Evolutionary conservation across 2,113 vertebrate species (phyloP), one percentile per base, ranked within the genome.

Genomic region (Sturnira hondurensis): DNA sequence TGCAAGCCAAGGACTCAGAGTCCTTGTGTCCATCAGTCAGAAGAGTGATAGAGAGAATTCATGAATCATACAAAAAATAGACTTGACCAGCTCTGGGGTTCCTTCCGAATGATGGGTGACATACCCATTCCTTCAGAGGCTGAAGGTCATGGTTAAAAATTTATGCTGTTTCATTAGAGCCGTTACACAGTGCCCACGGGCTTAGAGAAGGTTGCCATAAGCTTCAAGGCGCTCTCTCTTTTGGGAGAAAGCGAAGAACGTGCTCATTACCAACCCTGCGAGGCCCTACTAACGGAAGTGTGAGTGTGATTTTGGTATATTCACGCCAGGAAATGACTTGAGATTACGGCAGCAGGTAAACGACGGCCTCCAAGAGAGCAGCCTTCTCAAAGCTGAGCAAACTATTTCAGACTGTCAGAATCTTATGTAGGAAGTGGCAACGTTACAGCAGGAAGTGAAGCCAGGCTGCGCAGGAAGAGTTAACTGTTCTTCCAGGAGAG

Each of bases 381-480:
- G 81, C 36, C 45, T 88, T 86, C 84, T 92, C 47, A 84, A 82
- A 78, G 70, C 20, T 10, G 14, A 89, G 65, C 65, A 38, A 81
- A 89, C 86, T 63, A 86, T 87, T 95, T 95, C 50, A 67, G 45
- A 28, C 19, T 43, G 65, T 67, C 28, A 71, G 73, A 80, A 86
- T 93, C 78, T 95, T 73, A 52, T 76, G 77, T 71, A 26, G 56
- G 73, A 96, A 97, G 94, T 61, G 73, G 74, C 8, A 82, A 61
- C 31, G 45, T 91, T 31, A 71, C 61, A 87, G 61, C 86, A 74
- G 61, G 43, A 95, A 94, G 94, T n/a, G 38, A 47, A 38, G 50
- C 76, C 52, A 19, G 7, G 81, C 78, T 76, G 78, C 80, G 36
- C 24, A 50, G 82, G 96, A 97, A 96, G 97, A 97, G 97, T 98